Conservation (phyloP, 1,140 invertebrate species). For the Camponotus floridanus region DNA sequence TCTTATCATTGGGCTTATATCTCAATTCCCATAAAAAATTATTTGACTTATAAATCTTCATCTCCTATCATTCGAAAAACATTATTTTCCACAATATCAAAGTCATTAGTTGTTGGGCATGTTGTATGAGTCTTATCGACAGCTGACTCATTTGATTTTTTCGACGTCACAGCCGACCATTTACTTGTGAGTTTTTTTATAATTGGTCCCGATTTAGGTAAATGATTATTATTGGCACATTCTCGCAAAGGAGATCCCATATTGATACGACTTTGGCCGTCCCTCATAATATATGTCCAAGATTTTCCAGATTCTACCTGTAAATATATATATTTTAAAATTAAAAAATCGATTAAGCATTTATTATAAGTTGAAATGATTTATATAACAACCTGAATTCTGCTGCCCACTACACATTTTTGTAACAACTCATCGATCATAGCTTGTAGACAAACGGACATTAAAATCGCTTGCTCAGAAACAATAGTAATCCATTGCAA, state of each 20-base stretch:
- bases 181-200: conserved; percentile 85
- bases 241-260: conserved; percentile 77
- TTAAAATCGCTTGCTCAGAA: conserved; percentile 96
- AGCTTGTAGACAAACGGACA: conserved; percentile 97
- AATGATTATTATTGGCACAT: conserved; percentile 69
- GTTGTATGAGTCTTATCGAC: conserved; percentile 87
- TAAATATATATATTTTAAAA: conserved; percentile 62
- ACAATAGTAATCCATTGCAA: conserved; percentile 97
- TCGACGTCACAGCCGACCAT: conserved; percentile 81
- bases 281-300: conserved; percentile 87
- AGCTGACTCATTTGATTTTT: conserved; percentile 81
- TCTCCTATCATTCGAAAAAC: conserved; percentile 96
- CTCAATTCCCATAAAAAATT: not conserved
- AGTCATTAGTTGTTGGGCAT: conserved; percentile 86
- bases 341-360: conserved; percentile 66
- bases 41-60: conserved; percentile 91
- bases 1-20: not conserved
- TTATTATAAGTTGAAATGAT: conserved; percentile 55
- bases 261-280: conserved; percentile 85
- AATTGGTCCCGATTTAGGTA: conserved; percentile 82
- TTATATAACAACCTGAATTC: conserved; percentile 79
- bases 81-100: conserved; percentile 93
- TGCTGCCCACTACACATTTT: conserved; percentile 89
- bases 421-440: conserved; percentile 98
- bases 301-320: conserved; percentile 78